phyloP scores from a whole-genome alignment of 2,797 vertebrate genomes.

The Okamejei kenojei region DNA sequence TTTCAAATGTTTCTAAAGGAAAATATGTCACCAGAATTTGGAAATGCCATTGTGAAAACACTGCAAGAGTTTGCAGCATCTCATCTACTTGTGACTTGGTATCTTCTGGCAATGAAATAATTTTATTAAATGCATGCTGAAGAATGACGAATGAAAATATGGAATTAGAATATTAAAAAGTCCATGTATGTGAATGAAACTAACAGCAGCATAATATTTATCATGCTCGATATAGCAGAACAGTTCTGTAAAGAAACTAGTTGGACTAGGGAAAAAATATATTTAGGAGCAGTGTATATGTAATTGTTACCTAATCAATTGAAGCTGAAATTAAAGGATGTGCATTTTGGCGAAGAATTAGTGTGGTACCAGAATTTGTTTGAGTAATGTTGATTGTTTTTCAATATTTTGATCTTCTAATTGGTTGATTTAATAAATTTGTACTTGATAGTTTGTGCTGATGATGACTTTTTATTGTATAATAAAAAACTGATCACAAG shows the following conservation, averaged over 20 bases:
- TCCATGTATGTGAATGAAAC: background rate
- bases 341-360: background rate
- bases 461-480: background rate
- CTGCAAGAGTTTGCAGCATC: slow-evolving; percentile 64
- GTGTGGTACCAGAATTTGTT: background rate
- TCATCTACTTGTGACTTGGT: slow-evolving; percentile 67
- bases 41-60: slow-evolving; percentile 54
- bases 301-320: background rate
- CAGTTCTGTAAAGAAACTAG: background rate
- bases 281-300: background rate
- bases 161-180: background rate
- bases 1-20: background rate
- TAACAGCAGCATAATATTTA: no score
- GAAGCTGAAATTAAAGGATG: background rate
- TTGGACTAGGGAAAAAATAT: background rate
- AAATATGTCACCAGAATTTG: slow-evolving; percentile 44
- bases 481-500: background rate
- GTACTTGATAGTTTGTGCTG: background rate
- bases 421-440: background rate
- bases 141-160: background rate
- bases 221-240: background rate
- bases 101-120: slow-evolving; percentile 34
- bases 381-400: background rate
- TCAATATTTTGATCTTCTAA: background rate
- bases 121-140: background rate